Base-by-base conservation (phyloP, 2,113 vertebrate genomes). In the Panurus biarmicus region DNA sequence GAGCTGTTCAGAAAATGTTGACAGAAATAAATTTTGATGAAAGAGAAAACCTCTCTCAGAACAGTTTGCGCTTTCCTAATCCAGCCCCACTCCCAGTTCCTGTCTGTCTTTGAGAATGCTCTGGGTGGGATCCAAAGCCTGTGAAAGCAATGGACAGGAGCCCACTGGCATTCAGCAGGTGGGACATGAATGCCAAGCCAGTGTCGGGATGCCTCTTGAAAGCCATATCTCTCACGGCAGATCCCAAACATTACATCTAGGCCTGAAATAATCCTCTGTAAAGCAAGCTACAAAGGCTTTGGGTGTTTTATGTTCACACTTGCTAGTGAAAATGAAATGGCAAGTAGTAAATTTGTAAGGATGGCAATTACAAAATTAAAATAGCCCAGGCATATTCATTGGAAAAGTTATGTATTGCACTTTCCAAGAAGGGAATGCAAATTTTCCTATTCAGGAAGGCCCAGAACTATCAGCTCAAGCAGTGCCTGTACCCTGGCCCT, bases 101-200 rank as follows among this genome's bases (percentile, higher is more conserved):
- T 36, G 66, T 62, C 47, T 0, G 0, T 83, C 87, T 94, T 93
- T 94, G 91, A 94, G 78, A 95, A 72, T 77, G 47, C 71, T 60
- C 94, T 96, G 94, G 94, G 89, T 74, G 19, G 69, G 64, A 94
- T 95, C 94, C 95, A 96, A 97, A 77, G 82, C 51, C 91, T 90
- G 29, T 96, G 88, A 96, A 96, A 93, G 94, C 88, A 71, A 91
- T 96, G 96, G 95, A 93, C 64, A 77, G 75, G 93, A 87, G 91
- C 94, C 91, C 93, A 94, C 67, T 94, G 93, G 79, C 94, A 95
- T 95, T 94, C 89, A 91, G 94, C 85, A 91, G 89, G 91, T 94
- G 81, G 89, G 85, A 93, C 78, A 45, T 2, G 8, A 87, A 73
- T 92, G 94, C 94, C 94, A 97, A 91, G 67, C 69, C 79, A 62